Evolutionary conservation across 2,888 invertebrate genomes (phyloP), one percentile per base, ranked within the genome.

Genomic region (Diloba caeruleocephala): DNA sequence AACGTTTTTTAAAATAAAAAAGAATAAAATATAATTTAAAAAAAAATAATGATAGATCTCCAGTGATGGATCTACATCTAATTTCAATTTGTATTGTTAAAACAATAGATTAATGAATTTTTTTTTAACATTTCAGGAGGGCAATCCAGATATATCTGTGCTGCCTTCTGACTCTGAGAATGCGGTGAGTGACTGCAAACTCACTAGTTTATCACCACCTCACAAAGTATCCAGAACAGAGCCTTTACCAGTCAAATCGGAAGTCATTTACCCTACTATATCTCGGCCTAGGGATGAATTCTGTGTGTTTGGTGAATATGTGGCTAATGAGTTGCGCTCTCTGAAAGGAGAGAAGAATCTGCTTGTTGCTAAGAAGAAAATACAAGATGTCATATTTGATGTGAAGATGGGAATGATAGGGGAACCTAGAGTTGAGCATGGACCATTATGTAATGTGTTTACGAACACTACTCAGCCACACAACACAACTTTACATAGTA

Each of bases 321-420:
- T 95, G 44, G 95, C 95, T 1, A 95, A 95, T 71, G 95, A 95
- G 74, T 82, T 95, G 64, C 84, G 95, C 4, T 94, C 94, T 26
- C 82, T 95, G 12, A 92, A 90, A 76, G 94, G 93, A 13, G 90
- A 95, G 34, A 94, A 94, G 68, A 93, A 94, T 52, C 76, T 95
- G 8, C 77, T 94, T 3, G 87, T 94, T 2, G 91, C 94, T 0
- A 95, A 95, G 71, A 95, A 95, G 72, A 95, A 94, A 75, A 95
- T 95, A 52, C 94, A 95, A 70, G 95, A 94, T 69, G 92, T 94
- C 8, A 93, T 95, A 67, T 95, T 94, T 79, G 95, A 95, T 70
- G 94, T 95, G 0, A 95, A 94, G 79, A 94, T 95, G 94, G 94
- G 93, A 10, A 90, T 94, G 76, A 85, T 94, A 29, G 90, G 84